A percentile compares a stretch with the other conserved stretches of the same genome.
Evolutionary conservation across 2,797 vertebrate species (phyloP).

Genomic region (Chelon auratus): DNA sequence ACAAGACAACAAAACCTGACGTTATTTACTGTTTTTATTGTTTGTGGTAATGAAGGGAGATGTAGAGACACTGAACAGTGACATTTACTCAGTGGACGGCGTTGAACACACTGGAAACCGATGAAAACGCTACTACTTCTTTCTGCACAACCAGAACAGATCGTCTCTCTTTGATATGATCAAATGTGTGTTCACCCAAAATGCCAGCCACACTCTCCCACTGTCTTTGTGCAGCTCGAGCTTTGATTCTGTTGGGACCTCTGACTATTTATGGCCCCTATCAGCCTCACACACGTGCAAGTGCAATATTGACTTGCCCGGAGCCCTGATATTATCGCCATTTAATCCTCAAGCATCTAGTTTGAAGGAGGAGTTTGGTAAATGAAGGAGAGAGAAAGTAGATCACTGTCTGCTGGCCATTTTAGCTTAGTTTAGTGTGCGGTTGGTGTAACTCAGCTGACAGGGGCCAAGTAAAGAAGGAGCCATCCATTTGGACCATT

Average conservation of each 20-base stretch:
- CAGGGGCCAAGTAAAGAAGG: background rate
- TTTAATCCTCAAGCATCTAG: constrained; percentile 69
- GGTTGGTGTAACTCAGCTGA: too few relatives aligned
- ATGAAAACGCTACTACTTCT: constrained; percentile 5
- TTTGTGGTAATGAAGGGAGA: constrained; percentile 18
- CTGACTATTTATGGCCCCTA: constrained; percentile 64
- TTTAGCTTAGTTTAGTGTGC: background rate
- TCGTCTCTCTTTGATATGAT: constrained; percentile 5
- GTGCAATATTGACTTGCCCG: constrained; percentile 71
- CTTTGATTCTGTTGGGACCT: constrained; percentile 39
- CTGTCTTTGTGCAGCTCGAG: constrained; percentile 27
- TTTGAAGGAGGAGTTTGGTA: constrained; percentile 46
- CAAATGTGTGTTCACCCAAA: constrained; percentile 14
- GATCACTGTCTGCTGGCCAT: constrained; percentile 11
- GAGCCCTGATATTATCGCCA: constrained; percentile 73
- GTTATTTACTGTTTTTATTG: background rate
- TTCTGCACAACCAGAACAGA: background rate
- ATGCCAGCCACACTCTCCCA: constrained; percentile 19
- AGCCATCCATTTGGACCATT: background rate
- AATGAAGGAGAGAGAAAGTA: constrained; percentile 29
- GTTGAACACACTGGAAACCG: background rate
- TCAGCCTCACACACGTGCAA: constrained; percentile 65
- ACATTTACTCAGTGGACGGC: constrained; percentile 24
- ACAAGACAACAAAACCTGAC: constrained; percentile 11
- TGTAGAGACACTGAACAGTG: constrained; percentile 10